Percentiles rank a stretch among this genome's conserved stretches.
phyloP scores from a whole-genome alignment of 2,113 vertebrate species.

The Embiotoca jacksoni region DNA sequence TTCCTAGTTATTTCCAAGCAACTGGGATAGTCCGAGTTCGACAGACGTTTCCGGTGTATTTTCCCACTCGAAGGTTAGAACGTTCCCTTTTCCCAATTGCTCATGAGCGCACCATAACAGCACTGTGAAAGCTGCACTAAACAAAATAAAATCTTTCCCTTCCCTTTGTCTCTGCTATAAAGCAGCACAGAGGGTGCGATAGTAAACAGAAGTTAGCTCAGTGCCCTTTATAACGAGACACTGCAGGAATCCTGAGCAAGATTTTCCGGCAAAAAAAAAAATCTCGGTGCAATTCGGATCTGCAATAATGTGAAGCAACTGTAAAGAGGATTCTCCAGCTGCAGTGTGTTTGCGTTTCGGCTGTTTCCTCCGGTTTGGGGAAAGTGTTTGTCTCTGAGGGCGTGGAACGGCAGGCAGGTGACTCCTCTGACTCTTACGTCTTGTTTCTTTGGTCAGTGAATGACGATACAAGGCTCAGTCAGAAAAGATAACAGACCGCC shows the following conservation, averaged over 20 bases:
- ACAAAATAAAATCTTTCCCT: too few relatives aligned
- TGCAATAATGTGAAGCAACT: not conserved
- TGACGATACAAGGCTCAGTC: constrained; percentile 1
- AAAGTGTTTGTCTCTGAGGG: not conserved
- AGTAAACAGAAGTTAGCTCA: too few relatives aligned
- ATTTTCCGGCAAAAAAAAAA: not conserved
- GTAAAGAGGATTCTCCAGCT: constrained; percentile 4
- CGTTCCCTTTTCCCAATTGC: too few relatives aligned
- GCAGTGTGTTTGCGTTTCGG: not conserved
- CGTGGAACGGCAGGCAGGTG: not conserved
- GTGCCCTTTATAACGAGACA: not conserved
- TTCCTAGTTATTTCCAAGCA: too few relatives aligned
- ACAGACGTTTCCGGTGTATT: too few relatives aligned
- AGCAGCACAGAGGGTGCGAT: too few relatives aligned
- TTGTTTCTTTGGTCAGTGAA: constrained; percentile 1
- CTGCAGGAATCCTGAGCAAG: constrained; percentile 7
- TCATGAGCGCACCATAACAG: too few relatives aligned
- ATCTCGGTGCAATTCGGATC: not conserved
- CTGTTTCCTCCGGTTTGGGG: too few relatives aligned
- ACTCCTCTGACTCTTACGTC: constrained; percentile 24
- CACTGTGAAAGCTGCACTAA: too few relatives aligned
- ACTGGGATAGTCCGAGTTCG: too few relatives aligned
- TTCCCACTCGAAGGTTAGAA: too few relatives aligned
- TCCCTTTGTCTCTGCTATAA: too few relatives aligned
- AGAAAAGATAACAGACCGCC: not conserved